Evolutionary conservation across 1,140 invertebrate genomes (phyloP).

Genomic region (Papilio polytes): DNA sequence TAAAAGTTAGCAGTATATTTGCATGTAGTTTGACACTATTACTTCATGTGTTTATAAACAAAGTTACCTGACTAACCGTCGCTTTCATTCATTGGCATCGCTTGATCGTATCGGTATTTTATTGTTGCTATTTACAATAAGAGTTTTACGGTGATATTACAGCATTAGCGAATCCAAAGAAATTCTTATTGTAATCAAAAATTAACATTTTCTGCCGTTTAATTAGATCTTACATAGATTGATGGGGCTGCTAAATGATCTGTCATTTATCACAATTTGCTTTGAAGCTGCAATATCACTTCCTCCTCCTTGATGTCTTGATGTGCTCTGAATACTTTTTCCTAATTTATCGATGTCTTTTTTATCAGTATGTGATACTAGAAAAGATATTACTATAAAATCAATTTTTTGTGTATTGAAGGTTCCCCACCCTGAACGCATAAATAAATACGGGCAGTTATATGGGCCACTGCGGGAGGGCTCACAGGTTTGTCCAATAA

Average conservation of each 20-base stretch:
- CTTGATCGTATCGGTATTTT: slow-evolving; percentile 53
- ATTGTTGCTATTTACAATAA: slow-evolving; percentile 66
- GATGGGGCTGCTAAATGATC: slow-evolving; percentile 18
- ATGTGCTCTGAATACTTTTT: slow-evolving; percentile 55
- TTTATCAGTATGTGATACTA: slow-evolving; percentile 54
- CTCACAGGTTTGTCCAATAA: slow-evolving; percentile 83
- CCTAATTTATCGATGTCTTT: slow-evolving; percentile 68
- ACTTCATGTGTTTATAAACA: slow-evolving; percentile 84
- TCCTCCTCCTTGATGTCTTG: slow-evolving; percentile 53
- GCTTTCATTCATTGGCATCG: slow-evolving; percentile 69
- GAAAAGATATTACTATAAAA: slow-evolving; percentile 65
- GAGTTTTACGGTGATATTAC: slow-evolving; percentile 50
- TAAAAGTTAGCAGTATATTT: slow-evolving; percentile 73
- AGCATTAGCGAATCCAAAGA: slow-evolving; percentile 34
- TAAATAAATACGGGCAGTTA: slow-evolving; percentile 84
- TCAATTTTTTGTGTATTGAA: slow-evolving; percentile 84
- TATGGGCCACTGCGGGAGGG: slow-evolving; percentile 83
- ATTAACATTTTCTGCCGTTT: slow-evolving; percentile 46
- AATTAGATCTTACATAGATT: slow-evolving; percentile 38
- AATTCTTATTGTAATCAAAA: slow-evolving; percentile 55
- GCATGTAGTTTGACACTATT: slow-evolving; percentile 76
- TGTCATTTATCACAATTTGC: slow-evolving; percentile 48
- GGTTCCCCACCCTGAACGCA: slow-evolving; percentile 84
- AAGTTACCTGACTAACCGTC: slow-evolving; percentile 80
- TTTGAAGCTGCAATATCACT: slow-evolving; percentile 46